These are phyloP conservation scores for Trinectes maculatus DNA, from an alignment of 2,113 vertebrate species.

Conservation along the genomic window DNA sequence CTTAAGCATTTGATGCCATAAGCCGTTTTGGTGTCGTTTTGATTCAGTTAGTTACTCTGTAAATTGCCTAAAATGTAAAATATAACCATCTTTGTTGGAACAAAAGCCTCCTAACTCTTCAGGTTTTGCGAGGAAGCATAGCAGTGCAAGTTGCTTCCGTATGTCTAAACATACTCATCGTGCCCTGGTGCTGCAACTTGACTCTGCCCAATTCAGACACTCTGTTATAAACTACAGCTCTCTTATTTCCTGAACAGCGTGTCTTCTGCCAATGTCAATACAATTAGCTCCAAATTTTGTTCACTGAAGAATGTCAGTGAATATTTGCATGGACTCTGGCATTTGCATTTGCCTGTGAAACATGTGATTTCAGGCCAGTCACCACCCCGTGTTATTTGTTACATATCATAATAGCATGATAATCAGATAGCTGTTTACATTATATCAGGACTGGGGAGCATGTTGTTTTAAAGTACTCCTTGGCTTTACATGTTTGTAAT, in stretches of 20 bases:
- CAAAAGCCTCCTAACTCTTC: conserved; percentile 30
- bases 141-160: conserved; percentile 69
- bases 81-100: conserved; percentile 49
- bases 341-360: conserved; percentile 14
- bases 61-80: conserved; percentile 56
- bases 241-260: conserved; percentile 56
- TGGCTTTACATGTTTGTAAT: not conserved
- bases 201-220: conserved; percentile 55
- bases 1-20: conserved; percentile 38
- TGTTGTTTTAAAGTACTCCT: not conserved
- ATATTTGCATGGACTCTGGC: conserved; percentile 35
- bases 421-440: conserved; percentile 18
- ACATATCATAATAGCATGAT: conserved; percentile 22
- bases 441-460: not conserved
- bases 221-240: conserved; percentile 52
- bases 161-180: conserved; percentile 62
- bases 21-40: conserved; percentile 37
- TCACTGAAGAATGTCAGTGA: conserved; percentile 59
- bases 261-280: conserved; percentile 70
- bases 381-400: conserved; percentile 32
- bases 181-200: conserved; percentile 35
- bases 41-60: conserved; percentile 49
- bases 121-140: conserved; percentile 51
- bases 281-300: conserved; percentile 63
- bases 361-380: conserved; percentile 51